Evolutionary conservation across 2,888 invertebrate genomes (phyloP).

Genomic region (Quadriops clusia): DNA sequence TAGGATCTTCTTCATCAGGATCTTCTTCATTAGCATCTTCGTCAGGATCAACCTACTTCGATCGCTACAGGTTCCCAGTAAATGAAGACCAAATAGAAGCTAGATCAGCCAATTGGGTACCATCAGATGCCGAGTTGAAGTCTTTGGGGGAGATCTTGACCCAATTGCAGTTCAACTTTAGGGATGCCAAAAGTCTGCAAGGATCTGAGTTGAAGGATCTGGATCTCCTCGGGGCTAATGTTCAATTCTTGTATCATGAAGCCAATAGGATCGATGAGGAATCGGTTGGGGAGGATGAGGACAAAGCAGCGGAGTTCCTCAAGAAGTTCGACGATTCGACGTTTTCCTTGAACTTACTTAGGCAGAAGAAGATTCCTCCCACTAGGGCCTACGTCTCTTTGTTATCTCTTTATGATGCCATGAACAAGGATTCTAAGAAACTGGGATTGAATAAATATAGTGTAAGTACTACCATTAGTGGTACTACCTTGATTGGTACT

Average conservation of each 20-base stretch:
- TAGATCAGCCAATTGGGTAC: too few relatives aligned
- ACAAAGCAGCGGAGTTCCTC: slow-evolving; percentile 23
- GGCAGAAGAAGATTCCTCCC: slow-evolving; percentile 42
- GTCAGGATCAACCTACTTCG: too few relatives aligned
- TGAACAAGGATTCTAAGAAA: slow-evolving; percentile 54
- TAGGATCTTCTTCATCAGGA: too few relatives aligned
- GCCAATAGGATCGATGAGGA: slow-evolving; percentile 25
- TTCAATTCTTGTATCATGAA: slow-evolving; percentile 29
- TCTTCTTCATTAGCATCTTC: too few relatives aligned
- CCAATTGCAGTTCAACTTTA: slow-evolving; percentile 3
- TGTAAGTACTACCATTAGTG: slow-evolving; percentile 41
- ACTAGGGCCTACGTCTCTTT: slow-evolving; percentile 48
- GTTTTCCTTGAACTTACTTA: slow-evolving; percentile 28
- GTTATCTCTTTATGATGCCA: slow-evolving; percentile 47
- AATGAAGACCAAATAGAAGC: too few relatives aligned
- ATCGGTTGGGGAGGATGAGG: slow-evolving; percentile 22
- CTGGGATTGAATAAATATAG: slow-evolving; percentile 48
- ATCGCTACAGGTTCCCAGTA: too few relatives aligned
- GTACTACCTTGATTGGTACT: too few relatives aligned
- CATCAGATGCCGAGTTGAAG: too few relatives aligned
- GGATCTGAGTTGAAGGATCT: too few relatives aligned
- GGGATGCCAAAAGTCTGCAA: too few relatives aligned
- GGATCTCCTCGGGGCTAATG: slow-evolving; percentile 28
- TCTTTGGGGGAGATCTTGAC: slow-evolving; percentile 4
- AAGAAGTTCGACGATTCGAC: slow-evolving; percentile 28